Base-by-base conservation (phyloP, 2,888 invertebrate species). In the Nemapogon koenigi region DNA sequence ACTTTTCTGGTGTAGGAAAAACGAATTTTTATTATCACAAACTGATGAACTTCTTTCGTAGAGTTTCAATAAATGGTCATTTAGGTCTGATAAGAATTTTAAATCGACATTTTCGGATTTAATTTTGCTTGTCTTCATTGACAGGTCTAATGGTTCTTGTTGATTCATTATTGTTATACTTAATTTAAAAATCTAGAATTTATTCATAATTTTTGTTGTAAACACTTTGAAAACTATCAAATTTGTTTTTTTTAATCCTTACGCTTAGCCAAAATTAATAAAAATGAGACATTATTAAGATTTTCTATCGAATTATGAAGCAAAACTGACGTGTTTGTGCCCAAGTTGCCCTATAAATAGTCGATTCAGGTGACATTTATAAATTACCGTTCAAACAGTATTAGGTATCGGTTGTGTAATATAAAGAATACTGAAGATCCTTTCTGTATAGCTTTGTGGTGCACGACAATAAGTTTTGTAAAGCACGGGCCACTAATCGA, bases 401-500 rank as follows among this genome's bases (percentile, higher is more conserved):
- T 65, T 66, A 60, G 63, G 60, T n/a, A 30, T 22, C 16, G 28
- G 35, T 70, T 69, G 69, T 63, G 59, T 67, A 71, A 72, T 59
- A 43, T 41, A 47, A 52, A 38, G 38, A 31, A 38, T 38, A 51
- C 56, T 55, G 58, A 52, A 49, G 51, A 55, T 55, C 58, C 59
- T 51, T 57, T 50, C 43, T 46, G n/a, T n/a, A n/a, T n/a, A 11
- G 60, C 60, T 58, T 73, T 73, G 73, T 72, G 65, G 59, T 47
- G 57, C 41, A 11, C 49, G 53, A 75, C 71, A 75, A 73, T 68
- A 59, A 57, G 64, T 59, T 59, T 64, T 67, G 65, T 71, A 63
- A 59, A 66, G 66, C 70, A 71, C 64, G 57, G 60, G 53, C 48
- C 61, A 62, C 75, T 76, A 76, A 78, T 76, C 76, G 78, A 67